Percentiles rank a stretch among this genome's conserved stretches.
These are phyloP conservation scores for Desmodus rotundus DNA, from an alignment of 2,113 vertebrate species.

Conservation along the genomic window DNA sequence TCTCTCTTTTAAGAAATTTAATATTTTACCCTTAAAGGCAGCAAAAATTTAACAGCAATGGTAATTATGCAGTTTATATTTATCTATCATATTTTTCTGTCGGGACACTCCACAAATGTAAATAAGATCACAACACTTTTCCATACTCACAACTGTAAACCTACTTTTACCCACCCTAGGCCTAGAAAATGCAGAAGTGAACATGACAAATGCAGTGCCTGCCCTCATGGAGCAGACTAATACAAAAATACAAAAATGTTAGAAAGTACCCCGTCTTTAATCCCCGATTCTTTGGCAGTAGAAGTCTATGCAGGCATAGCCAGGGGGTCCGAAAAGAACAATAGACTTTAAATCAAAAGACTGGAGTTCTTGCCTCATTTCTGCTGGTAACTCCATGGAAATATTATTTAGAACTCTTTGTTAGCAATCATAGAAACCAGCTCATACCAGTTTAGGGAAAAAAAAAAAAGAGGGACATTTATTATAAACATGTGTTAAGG, in stretches of 20 bases:
- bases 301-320: background rate
- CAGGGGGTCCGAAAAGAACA: background rate
- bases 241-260: background rate
- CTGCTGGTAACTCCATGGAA: background rate
- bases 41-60: background rate
- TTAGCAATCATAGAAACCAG: background rate
- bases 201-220: background rate
- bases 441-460: background rate
- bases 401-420: background rate
- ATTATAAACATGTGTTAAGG: background rate
- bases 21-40: background rate
- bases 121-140: background rate
- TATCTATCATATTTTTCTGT: slow-evolving; percentile 10
- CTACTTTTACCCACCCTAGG: background rate
- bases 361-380: background rate
- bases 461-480: background rate
- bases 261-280: background rate
- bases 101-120: background rate
- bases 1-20: too few relatives aligned
- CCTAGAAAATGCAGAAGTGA: background rate
- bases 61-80: background rate
- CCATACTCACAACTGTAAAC: background rate
- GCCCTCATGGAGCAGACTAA: background rate
- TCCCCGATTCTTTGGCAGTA: background rate
- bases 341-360: background rate